Conservation (phyloP, 2,888 invertebrate genomes). For the Nebria salina region DNA sequence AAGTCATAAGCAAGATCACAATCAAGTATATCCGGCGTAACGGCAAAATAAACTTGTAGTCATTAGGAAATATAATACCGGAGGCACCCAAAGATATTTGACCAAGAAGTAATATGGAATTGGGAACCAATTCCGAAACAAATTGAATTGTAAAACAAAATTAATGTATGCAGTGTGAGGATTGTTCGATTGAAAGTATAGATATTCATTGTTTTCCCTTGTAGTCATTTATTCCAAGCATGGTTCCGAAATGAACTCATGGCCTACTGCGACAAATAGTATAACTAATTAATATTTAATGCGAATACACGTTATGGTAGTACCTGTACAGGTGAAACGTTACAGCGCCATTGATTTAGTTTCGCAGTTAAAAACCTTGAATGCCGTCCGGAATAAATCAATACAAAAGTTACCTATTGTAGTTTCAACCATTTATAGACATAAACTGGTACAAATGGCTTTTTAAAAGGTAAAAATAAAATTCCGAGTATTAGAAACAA, state of each 20-base stretch:
- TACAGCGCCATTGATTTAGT: slow-evolving; percentile 14
- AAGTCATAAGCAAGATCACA: background rate
- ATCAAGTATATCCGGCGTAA: no score
- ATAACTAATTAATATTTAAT: slow-evolving; percentile 37
- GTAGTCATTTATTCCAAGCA: slow-evolving; percentile 23
- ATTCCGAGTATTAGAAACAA: no score
- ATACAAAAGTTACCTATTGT: background rate
- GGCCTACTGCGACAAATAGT: slow-evolving; percentile 25
- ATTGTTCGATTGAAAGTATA: background rate
- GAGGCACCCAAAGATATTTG: background rate
- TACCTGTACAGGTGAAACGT: slow-evolving; percentile 24
- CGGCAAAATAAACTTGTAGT: no score
- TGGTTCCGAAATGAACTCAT: slow-evolving; percentile 16
- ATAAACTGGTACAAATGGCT: no score
- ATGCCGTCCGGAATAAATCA: background rate
- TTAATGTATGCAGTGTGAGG: background rate
- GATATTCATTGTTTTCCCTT: slow-evolving; percentile 14
- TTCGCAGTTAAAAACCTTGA: background rate
- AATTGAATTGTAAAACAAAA: background rate
- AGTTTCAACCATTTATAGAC: no score
- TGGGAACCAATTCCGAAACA: background rate
- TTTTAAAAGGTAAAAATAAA: no score
- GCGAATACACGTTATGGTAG: slow-evolving; percentile 20
- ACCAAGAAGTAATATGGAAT: no score
- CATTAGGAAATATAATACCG: background rate